Percentiles rank a stretch among this genome's conserved stretches.
These are phyloP conservation scores for Cosmopolites sordidus DNA, from an alignment of 2,888 invertebrate species.

Conservation along the genomic window DNA sequence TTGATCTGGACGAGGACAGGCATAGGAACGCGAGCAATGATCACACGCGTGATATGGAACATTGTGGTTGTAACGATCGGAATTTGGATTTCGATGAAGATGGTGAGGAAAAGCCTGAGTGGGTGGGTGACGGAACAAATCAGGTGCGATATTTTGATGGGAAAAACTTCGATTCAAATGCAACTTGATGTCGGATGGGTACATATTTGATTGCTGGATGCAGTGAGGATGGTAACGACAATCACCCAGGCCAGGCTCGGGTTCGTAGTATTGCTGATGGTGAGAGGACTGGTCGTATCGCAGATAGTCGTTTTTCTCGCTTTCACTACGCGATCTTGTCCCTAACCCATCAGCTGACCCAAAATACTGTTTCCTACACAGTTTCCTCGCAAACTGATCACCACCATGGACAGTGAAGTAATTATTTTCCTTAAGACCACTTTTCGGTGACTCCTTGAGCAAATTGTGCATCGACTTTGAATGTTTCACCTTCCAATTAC, in stretches of 20 bases:
- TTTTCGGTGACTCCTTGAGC: constrained; percentile 27
- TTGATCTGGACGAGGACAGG: background rate
- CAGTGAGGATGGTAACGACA: background rate
- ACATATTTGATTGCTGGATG: background rate
- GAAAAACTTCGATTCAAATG: background rate
- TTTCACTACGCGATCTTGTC: background rate
- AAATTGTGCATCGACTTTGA: constrained; percentile 47
- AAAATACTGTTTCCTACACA: constrained; percentile 2
- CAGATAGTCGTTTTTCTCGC: background rate
- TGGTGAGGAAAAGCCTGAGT: background rate
- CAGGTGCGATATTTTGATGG: background rate
- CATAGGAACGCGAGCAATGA: too few species aligned
- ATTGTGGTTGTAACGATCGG: background rate
- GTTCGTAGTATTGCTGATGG: background rate
- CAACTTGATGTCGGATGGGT: background rate
- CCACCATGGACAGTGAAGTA: constrained; percentile 49
- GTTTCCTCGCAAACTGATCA: constrained; percentile 23
- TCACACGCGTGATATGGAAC: background rate
- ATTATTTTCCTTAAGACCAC: constrained; percentile 30
- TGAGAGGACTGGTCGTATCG: background rate
- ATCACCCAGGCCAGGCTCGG: background rate
- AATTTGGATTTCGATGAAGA: background rate
- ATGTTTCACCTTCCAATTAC: constrained; percentile 45
- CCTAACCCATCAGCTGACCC: constrained; percentile 7
- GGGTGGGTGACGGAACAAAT: background rate